Evolutionary conservation across 2,888 invertebrate genomes (phyloP).

Genomic region (Melanostoma mellinum): DNA sequence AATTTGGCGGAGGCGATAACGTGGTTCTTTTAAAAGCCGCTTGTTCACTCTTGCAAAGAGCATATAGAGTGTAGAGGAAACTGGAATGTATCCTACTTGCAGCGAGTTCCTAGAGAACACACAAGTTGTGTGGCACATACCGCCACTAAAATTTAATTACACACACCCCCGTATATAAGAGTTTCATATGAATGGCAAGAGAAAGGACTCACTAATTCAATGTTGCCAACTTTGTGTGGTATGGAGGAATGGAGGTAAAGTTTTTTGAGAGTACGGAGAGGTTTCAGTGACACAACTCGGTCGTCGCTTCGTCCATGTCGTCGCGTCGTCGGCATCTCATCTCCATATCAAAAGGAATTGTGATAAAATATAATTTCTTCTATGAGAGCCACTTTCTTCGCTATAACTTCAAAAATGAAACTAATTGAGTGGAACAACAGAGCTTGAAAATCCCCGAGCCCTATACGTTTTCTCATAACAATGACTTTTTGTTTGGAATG

Average conservation of each 20-base stretch:
- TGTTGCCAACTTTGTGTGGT: not conserved
- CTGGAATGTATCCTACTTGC: not conserved
- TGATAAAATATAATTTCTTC: too few species aligned
- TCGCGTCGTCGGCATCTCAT: too few species aligned
- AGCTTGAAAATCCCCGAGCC: too few species aligned
- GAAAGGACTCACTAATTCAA: constrained; percentile 16
- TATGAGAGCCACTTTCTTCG: too few species aligned
- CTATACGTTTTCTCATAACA: too few species aligned
- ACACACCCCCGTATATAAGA: constrained; percentile 29
- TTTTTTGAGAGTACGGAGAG: not conserved
- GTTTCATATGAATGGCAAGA: not conserved
- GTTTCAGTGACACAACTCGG: not conserved
- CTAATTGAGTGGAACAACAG: too few species aligned
- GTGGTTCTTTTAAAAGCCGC: constrained; percentile 55
- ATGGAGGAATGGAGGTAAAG: too few species aligned
- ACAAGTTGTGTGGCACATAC: constrained; percentile 38
- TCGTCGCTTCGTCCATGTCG: too few species aligned
- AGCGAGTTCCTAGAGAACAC: not conserved
- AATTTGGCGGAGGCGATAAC: constrained; percentile 68
- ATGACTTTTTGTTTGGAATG: too few species aligned
- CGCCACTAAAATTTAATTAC: constrained; percentile 67
- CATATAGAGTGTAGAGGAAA: not conserved
- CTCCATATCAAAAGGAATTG: too few species aligned
- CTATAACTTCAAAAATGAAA: too few species aligned
- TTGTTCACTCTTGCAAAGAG: not conserved